Evolutionary conservation across 2,888 invertebrate genomes (phyloP), one percentile per base, ranked within the genome.

Genomic region (Cyrtodaria siliqua): DNA sequence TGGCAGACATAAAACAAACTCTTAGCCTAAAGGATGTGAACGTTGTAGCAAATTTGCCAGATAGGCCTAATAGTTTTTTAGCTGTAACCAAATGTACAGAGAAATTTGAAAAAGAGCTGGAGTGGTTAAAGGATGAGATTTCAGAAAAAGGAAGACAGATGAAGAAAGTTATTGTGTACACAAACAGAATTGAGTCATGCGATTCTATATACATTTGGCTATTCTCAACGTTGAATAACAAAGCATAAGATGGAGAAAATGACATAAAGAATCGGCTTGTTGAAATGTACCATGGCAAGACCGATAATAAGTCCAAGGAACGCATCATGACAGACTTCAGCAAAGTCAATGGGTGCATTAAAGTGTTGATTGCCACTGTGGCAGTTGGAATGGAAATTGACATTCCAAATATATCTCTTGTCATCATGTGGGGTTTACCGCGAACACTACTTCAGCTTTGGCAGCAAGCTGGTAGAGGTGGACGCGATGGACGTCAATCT

Each of bases 231-330:
- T 40, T 72, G 2, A 38, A 57, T 29, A 49, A 72, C 3, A 50
- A 50, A 26, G 40, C 24, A 47, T 62, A 55, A 9, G 8, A 9
- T 24, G 44, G 40, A 16, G 40, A 38, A 16, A 8, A 8, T 12
- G 8, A 8, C 16, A 8, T 16, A 38, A 16, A 2, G 16, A 24
- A n/a, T 20, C 8, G 40, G 40, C 8, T 8, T 2, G 44, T 79
- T 23, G 80, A 83, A 55, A 83, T 83, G 79, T 83, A 52, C 44
- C 80, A 83, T 27, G 79, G 60, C 44, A 55, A 52, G 23, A 81
- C 77, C 6, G 40, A 77, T 59, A 55, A 77, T n/a, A 18, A 29
- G 16, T 77, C 79, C 14, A 79, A 82, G 47, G 16, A 57, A 20
- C 18, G 64, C 26, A 79, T 76, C 14, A 16, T 73, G 9, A 26